Conservation (phyloP, 2,797 vertebrate genomes). For the Lycodopsis pacificus region DNA sequence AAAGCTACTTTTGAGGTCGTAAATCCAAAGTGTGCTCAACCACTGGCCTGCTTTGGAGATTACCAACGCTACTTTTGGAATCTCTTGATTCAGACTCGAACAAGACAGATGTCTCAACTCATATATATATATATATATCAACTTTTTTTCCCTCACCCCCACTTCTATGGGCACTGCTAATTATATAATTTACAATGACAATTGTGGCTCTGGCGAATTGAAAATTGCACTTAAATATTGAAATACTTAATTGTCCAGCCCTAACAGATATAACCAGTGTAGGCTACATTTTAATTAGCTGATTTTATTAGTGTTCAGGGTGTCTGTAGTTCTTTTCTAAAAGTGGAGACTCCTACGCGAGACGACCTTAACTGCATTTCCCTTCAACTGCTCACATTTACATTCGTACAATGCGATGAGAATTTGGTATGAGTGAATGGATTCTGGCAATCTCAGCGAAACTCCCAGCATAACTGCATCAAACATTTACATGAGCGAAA, state of each 20-base stretch:
- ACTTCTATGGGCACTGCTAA: background rate
- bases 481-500: background rate
- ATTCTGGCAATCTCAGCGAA: conserved; percentile 40
- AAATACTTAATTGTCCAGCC: conserved; percentile 2
- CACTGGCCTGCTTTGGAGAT: conserved; percentile 13
- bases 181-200: conserved; percentile 16
- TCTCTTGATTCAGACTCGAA: background rate
- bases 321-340: background rate
- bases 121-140: background rate
- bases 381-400: conserved; percentile 18
- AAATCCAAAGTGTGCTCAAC: conserved; percentile 15
- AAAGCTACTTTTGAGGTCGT: conserved; percentile 15
- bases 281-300: conserved; percentile 5
- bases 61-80: background rate
- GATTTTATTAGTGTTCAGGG: background rate
- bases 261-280: background rate
- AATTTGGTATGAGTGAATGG: conserved; percentile 8
- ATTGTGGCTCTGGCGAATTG: background rate
- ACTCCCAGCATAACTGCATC: conserved; percentile 1
- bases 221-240: background rate
- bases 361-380: background rate
- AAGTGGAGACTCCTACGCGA: background rate
- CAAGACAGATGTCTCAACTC: conserved; percentile 6
- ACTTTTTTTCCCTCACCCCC: background rate
- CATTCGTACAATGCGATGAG: conserved; percentile 6